Evolutionary conservation across 2,888 invertebrate genomes (phyloP).

Genomic region (Trilocha varians): DNA sequence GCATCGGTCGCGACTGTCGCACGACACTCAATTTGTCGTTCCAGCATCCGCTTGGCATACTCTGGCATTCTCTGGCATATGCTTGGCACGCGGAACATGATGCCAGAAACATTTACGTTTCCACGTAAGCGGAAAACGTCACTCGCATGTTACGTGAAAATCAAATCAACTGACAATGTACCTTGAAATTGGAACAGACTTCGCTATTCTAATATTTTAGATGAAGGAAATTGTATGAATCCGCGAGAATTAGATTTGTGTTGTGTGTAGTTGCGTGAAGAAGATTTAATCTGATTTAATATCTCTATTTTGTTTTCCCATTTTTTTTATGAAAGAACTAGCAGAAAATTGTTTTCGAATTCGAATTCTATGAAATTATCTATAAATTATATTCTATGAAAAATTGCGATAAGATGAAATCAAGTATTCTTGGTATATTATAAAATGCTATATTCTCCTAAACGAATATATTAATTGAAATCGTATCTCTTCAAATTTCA

Average conservation of each 20-base stretch:
- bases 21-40: conserved; percentile 43
- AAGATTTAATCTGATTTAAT: no score
- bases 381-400: no score
- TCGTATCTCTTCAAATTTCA: no score
- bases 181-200: conserved; percentile 31
- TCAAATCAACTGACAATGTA: conserved; percentile 42
- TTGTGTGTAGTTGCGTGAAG: neutral
- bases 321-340: neutral
- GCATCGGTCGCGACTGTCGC: conserved; percentile 9
- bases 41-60: conserved; percentile 25
- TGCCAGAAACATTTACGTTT: conserved; percentile 43
- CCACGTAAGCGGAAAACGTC: conserved; percentile 36
- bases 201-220: conserved; percentile 9
- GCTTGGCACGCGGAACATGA: conserved; percentile 39
- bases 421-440: no score
- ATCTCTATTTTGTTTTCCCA: no score
- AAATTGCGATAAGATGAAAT: no score
- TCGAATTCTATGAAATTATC: no score
- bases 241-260: neutral
- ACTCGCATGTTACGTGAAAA: conserved; percentile 37
- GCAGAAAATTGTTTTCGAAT: neutral
- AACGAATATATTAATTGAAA: no score
- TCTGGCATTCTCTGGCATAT: conserved; percentile 26
- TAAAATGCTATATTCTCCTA: no score
- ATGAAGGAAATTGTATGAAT: neutral